Percentiles rank a stretch among this genome's conserved stretches.
These are phyloP conservation scores for Phenganax marumi DNA, from an alignment of 92 coral and sea anemone species.

Conservation along the genomic window DNA sequence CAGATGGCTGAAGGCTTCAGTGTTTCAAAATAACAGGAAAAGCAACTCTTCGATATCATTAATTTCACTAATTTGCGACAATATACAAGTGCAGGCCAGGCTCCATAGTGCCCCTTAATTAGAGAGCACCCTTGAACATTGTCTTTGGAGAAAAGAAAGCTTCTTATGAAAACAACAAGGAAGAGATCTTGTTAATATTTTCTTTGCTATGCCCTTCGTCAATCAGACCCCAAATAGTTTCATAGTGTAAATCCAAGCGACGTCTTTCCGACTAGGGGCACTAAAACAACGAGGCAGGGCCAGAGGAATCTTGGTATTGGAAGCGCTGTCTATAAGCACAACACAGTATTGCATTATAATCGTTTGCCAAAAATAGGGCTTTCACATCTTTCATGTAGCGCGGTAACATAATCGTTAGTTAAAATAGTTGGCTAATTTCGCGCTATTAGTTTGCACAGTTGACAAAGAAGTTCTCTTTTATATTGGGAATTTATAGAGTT, in stretches of 20 bases:
- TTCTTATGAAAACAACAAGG: conserved; percentile 26
- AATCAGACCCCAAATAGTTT: conserved; percentile 18
- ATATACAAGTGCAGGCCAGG: conserved; percentile 18
- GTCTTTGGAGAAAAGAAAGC: conserved; percentile 24
- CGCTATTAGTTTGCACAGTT: neutral
- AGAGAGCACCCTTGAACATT: conserved; percentile 35
- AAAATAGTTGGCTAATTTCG: conserved; percentile 1
- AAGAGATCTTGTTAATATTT: conserved; percentile 29
- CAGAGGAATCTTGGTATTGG: neutral
- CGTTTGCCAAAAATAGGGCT: conserved; percentile 6
- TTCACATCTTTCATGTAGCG: neutral
- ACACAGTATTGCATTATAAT: neutral
- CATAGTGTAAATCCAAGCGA: neutral
- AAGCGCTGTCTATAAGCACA: neutral
- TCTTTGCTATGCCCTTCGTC: conserved; percentile 1
- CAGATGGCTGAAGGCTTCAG: conserved; percentile 23
- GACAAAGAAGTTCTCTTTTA: neutral
- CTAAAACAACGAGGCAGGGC: neutral
- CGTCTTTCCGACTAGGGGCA: neutral
- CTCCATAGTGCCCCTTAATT: conserved; percentile 20
- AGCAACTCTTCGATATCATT: neutral
- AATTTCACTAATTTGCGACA: neutral
- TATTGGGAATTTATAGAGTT: neutral
- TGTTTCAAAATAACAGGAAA: conserved; percentile 17
- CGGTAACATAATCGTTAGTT: neutral